Conservation (phyloP, 1,140 invertebrate species). For the Fopius arisanus region DNA sequence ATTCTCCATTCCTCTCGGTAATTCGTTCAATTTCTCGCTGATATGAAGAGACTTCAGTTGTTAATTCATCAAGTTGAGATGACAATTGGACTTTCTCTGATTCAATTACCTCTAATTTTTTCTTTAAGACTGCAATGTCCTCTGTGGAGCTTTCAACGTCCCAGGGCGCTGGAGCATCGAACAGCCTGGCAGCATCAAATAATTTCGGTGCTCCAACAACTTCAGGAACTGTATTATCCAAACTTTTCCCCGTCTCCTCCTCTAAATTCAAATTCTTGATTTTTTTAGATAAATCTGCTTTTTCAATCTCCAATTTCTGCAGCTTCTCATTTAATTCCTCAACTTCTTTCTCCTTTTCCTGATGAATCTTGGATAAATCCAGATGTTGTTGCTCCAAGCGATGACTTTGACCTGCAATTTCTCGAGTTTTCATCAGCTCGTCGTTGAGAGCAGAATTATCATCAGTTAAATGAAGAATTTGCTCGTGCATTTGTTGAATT, state of each 20-base stretch:
- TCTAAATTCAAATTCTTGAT: constrained; percentile 37
- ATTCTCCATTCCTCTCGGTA: not conserved
- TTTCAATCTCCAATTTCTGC: constrained; percentile 49
- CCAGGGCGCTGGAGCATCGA: constrained; percentile 32
- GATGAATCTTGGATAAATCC: constrained; percentile 25
- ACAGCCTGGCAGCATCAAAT: constrained; percentile 49
- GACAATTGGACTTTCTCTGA: not conserved
- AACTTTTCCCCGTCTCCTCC: not conserved
- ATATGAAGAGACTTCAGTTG: not conserved
- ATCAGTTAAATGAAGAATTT: constrained; percentile 58
- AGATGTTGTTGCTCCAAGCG: constrained; percentile 16
- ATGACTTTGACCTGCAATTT: not conserved
- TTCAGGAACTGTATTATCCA: constrained; percentile 16
- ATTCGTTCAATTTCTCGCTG: not conserved
- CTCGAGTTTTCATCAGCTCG: constrained; percentile 38
- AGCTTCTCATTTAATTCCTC: constrained; percentile 51
- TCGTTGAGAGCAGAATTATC: constrained; percentile 52
- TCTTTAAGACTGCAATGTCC: constrained; percentile 39
- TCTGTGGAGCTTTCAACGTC: constrained; percentile 16
- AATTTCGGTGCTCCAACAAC: constrained; percentile 35
- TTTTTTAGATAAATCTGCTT: constrained; percentile 45
- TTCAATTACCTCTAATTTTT: constrained; percentile 29
- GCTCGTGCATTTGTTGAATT: constrained; percentile 65
- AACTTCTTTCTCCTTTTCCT: constrained; percentile 40
- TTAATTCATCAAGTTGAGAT: not conserved